Conservation (phyloP, 30 jellyfish, hydroid and myxozoan genomes). For the Pseudorhiza aurosa region DNA sequence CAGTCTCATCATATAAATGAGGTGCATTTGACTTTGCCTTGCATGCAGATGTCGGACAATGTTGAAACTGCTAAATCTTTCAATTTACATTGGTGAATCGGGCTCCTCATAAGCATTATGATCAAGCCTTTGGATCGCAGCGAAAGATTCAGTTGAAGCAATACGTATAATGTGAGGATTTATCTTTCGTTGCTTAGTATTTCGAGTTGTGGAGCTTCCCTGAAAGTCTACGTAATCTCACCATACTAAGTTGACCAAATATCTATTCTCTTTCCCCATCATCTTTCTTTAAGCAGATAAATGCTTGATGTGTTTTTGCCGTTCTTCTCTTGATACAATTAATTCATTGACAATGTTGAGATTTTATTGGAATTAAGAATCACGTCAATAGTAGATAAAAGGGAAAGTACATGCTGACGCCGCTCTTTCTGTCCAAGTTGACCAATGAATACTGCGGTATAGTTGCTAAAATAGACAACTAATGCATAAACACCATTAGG, state of each 20-base stretch:
- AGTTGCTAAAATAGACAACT: no score
- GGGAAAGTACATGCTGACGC: not conserved
- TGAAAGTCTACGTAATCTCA: not conserved
- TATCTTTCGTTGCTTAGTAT: not conserved
- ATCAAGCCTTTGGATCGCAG: not conserved
- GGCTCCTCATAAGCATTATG: not conserved
- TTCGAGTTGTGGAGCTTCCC: not conserved
- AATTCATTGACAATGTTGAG: not conserved
- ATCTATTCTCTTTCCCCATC: not conserved
- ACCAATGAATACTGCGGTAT: no score
- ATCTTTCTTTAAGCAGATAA: not conserved
- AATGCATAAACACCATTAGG: no score
- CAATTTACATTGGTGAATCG: no score
- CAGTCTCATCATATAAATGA: no score
- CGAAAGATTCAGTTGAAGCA: not conserved
- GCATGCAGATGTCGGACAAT: no score
- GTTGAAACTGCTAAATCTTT: no score
- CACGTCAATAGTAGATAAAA: not conserved
- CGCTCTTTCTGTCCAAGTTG: not conserved
- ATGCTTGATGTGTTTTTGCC: not conserved
- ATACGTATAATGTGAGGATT: not conserved
- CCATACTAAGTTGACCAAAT: not conserved
- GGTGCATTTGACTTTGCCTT: no score
- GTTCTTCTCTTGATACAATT: not conserved
- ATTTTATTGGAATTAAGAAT: not conserved